phyloP scores from a whole-genome alignment of 2,888 invertebrate genomes.

The Amphipyra tragopoginis region DNA sequence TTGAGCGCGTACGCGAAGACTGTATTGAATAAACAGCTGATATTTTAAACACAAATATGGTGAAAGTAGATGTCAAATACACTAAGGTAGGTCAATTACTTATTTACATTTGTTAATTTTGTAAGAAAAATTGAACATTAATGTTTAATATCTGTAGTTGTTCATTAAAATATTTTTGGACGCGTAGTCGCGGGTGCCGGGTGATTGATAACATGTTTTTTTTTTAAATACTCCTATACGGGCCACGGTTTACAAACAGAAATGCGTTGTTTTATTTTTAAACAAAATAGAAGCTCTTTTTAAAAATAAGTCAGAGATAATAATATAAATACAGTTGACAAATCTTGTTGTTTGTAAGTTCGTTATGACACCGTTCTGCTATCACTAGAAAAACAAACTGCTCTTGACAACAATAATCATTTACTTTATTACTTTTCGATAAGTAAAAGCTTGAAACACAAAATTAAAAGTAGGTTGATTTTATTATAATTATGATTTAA shows the following conservation, averaged over 20 bases:
- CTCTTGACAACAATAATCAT: constrained; percentile 19
- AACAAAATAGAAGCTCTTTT: not conserved
- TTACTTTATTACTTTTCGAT: constrained; percentile 22
- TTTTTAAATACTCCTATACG: not conserved
- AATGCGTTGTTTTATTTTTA: not conserved
- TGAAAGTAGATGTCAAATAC: constrained; percentile 87
- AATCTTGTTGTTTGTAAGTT: constrained; percentile 9
- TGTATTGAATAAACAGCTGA: constrained; percentile 6
- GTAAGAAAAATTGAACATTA: not conserved
- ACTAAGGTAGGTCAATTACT: constrained; percentile 81
- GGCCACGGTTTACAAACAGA: not conserved
- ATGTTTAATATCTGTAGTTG: not conserved
- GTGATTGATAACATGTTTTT: no score
- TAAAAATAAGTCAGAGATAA: not conserved
- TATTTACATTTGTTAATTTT: not conserved
- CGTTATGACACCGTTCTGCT: constrained; percentile 8
- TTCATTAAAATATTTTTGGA: constrained; percentile 12
- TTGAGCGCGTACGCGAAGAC: constrained; percentile 27
- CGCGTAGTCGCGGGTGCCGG: not conserved
- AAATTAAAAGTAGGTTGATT: not conserved
- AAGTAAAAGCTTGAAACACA: constrained; percentile 8
- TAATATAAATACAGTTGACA: not conserved
- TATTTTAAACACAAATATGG: constrained; percentile 73
- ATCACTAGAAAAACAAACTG: constrained; percentile 39
- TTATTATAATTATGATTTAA: not conserved